A percentile compares a stretch with the other conserved stretches of the same genome.
Evolutionary conservation across 2,797 vertebrate species (phyloP).

Genomic region (Zalophus californianus): DNA sequence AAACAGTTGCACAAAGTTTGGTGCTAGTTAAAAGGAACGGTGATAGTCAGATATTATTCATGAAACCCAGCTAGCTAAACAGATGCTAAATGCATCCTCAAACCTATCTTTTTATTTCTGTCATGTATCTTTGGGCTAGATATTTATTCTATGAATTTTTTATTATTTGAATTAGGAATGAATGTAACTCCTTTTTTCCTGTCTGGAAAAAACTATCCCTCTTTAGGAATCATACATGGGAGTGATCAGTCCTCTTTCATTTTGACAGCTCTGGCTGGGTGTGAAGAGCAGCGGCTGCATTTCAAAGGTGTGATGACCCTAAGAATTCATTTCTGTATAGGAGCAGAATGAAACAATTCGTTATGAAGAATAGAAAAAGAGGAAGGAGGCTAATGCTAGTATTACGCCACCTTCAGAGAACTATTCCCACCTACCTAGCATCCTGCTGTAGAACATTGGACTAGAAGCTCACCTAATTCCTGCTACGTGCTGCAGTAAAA

Average conservation of each 20-base stretch:
- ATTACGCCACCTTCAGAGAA: not conserved
- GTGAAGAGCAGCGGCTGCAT: not conserved
- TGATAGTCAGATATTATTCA: not conserved
- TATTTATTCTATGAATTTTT: not conserved
- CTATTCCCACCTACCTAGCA: not conserved
- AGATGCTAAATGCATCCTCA: conserved; percentile 20
- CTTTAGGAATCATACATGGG: not conserved
- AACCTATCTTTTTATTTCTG: not conserved
- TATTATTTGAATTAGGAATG: not conserved
- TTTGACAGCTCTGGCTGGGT: not conserved
- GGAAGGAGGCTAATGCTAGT: not conserved
- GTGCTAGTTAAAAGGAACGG: not conserved
- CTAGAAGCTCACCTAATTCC: not conserved
- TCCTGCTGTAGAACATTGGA: not conserved
- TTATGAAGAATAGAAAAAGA: not conserved
- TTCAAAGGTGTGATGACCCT: not conserved
- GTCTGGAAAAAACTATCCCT: not conserved
- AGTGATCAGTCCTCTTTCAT: not conserved
- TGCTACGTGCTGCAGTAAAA: not conserved
- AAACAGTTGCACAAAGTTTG: not conserved
- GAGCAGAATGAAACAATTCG: not conserved
- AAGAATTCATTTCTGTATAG: not conserved
- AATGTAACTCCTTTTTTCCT: not conserved
- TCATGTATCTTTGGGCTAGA: not conserved
- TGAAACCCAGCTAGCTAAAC: not conserved